Base-by-base conservation (phyloP, 1,140 invertebrate genomes). In the Nylanderia fulva region DNA sequence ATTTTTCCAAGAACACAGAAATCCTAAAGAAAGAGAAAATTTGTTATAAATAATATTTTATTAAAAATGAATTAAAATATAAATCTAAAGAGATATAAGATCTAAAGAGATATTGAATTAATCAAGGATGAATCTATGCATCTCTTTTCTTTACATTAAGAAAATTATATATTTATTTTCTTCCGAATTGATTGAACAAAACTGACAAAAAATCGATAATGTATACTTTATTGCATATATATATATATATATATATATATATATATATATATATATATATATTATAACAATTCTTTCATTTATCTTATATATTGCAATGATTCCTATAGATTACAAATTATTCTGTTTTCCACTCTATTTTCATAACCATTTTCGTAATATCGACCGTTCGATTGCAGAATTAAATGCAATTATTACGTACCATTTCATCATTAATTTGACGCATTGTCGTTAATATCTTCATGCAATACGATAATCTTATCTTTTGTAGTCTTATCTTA, bases 21-120 rank as follows among this genome's bases (percentile, higher is more conserved):
- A 13, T 48, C 45, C 45, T 48, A 4, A n/a, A 15, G 15, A 48
- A 48, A 48, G 5, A 48, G 13, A 48, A 48, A 48, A 15, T 48
- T 48, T 48, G 45, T 18, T 48, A 48, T 48, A 39, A 9, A 39
- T 39, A 69, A 24, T 58, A 2, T 24, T 21, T 21, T 2, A n/a
- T 58, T 21, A 36, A 42, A 68, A 68, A 9, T 27, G 15, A 3
- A 27, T 18, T 24, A 42, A 66, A 68, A 68, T 68, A 68, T 68
- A 24, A 27, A 24, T 58, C 8, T 24, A 27, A 58, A 58, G 56
- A 58, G 4, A 58, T 24, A 24, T n/a, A n/a, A 24, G 18, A 24
- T 58, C 8, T 24, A 27, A 58, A 58, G 56, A 58, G 4, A 58
- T 24, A 56, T 8, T 48, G 13, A 58, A 58, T 58, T 58, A 8